Base-by-base conservation (phyloP, 2,888 invertebrate species). In the Leucoma salicis region DNA sequence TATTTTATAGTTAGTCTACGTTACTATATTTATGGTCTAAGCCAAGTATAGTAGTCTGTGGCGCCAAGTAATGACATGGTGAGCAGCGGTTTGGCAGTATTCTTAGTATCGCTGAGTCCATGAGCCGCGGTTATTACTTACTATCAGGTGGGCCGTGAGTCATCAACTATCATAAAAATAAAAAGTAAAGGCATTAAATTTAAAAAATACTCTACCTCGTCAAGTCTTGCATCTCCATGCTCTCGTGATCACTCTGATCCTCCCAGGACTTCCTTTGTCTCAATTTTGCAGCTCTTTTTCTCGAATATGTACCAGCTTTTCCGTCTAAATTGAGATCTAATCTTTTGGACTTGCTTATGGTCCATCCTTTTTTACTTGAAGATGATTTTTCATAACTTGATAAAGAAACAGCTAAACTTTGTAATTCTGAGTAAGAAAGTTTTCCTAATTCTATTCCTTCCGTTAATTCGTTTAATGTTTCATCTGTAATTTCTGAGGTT, bases 241-340 rank as follows among this genome's bases (percentile, higher is more conserved):
- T 92, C 59, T 94, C 95, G 53, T 93, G 93, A 57, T 93, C 92
- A 44, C 93, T 93, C 48, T 93, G 92, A 49, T 94, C 93, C 52
- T 95, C 94, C 94, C 94, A 94, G 3, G 94, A 93, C 51, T 91
- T 89, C 25, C 91, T 85, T 46, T 91, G 91, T 42, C 82, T 84
- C 16, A 91, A 57, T 49, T 86, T 90, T 1, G 83, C 86, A 1
- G 88, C 89, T 18, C 86, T 71, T 52, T 84, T 87, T 40, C 84
- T 81, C 74, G 86, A 89, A 82, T 90, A 90, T 0, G 89, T 90
- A 3, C 88, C 89, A 12, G 89, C 88, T 67, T 88, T 87, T 0
- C 88, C 87, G 50, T 85, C 88, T 27, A 88, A 58, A 53, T 88
- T 88, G 31, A 90, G 57, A 51, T 89, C 90, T 46, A 87, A 58